Percentiles rank a stretch among this genome's conserved stretches.
These are phyloP conservation scores for Toxotes jaculatrix DNA, from an alignment of 2,113 vertebrate genomes.

Conservation along the genomic window DNA sequence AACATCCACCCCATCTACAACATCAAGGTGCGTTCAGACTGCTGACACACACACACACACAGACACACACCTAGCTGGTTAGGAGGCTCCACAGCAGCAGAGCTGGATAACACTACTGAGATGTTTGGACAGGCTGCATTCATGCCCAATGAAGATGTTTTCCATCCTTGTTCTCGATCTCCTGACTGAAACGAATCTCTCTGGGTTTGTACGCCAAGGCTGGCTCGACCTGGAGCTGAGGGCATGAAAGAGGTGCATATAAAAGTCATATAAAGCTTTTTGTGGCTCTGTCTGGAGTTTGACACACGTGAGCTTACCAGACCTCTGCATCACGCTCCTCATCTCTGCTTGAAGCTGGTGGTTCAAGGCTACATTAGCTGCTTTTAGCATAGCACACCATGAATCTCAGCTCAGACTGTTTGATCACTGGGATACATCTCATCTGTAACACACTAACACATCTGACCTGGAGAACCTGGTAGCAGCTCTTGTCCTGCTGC, in stretches of 20 bases:
- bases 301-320: no score
- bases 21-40: slow-evolving; percentile 89
- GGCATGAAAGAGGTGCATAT: slow-evolving; percentile 25
- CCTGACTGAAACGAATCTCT: slow-evolving; percentile 68
- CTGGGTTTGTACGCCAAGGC: slow-evolving; percentile 58
- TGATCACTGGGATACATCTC: no score
- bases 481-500: no score
- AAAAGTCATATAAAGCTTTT: no score
- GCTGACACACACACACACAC: neutral
- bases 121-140: neutral
- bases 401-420: no score
- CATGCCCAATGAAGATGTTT: slow-evolving; percentile 69
- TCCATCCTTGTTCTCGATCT: slow-evolving; percentile 82
- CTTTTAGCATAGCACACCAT: no score
- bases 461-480: no score
- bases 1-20: slow-evolving; percentile 99
- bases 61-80: neutral
- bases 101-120: neutral
- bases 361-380: no score
- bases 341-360: no score
- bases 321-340: no score
- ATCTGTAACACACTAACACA: no score
- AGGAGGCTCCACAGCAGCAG: neutral
- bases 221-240: slow-evolving; percentile 76
- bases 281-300: no score